Evolutionary conservation across 2,888 invertebrate species (phyloP).

Genomic region (Caenorhabditis imperialis): DNA sequence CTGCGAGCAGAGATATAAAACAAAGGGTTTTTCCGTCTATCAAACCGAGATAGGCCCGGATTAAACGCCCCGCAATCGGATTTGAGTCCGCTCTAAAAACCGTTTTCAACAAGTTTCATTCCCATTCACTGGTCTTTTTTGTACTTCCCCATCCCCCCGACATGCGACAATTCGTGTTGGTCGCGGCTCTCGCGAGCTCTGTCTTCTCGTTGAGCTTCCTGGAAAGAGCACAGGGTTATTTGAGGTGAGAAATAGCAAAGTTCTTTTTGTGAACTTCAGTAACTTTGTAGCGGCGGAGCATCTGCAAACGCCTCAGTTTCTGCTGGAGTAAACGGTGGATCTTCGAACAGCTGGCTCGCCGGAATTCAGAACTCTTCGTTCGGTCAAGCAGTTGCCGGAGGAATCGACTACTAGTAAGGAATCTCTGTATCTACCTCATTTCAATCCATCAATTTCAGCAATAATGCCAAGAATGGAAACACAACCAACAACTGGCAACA

Average conservation of each 20-base stretch:
- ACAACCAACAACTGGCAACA: constrained; percentile 19
- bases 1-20: too few relatives aligned
- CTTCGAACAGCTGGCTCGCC: constrained; percentile 3
- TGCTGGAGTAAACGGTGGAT: not conserved
- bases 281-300: constrained; percentile 24
- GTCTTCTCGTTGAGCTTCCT: constrained; percentile 20
- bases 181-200: constrained; percentile 21
- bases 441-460: too few relatives aligned
- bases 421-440: too few relatives aligned
- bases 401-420: constrained; percentile 25
- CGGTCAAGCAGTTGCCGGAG: constrained; percentile 29
- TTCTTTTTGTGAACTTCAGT: not conserved
- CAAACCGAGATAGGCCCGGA: not conserved
- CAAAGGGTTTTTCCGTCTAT: too few relatives aligned
- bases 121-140: constrained; percentile 20
- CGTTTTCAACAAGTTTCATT: constrained; percentile 10
- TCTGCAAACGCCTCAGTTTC: constrained; percentile 5
- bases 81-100: constrained; percentile 8
- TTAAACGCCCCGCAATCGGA: constrained; percentile 40
- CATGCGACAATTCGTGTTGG: constrained; percentile 27
- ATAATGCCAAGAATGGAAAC: constrained; percentile 25
- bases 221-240: constrained; percentile 33
- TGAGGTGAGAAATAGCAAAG: constrained; percentile 6
- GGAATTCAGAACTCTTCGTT: constrained; percentile 45
- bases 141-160: constrained; percentile 9